phyloP scores from a whole-genome alignment of 1,140 invertebrate genomes.

The Drosophila mojavensis region DNA sequence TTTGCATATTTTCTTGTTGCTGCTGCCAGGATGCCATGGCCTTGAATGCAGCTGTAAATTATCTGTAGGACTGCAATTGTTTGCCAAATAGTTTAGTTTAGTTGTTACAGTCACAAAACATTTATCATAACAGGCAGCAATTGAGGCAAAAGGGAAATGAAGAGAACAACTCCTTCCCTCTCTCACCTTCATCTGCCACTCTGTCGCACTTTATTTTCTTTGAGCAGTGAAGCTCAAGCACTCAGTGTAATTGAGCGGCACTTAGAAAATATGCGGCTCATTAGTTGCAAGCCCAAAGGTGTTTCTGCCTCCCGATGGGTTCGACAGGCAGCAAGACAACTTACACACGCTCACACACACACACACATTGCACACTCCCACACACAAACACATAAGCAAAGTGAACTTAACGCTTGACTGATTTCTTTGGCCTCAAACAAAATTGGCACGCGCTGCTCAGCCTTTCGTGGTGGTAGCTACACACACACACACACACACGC shows the following conservation, averaged over 20 bases:
- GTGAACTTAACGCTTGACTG: conserved; percentile 69
- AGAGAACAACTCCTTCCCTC: background rate
- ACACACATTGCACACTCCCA: conserved; percentile 6
- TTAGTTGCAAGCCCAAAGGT: conserved; percentile 59
- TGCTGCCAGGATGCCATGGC: conserved; percentile 13
- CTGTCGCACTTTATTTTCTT: background rate
- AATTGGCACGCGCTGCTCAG: conserved; percentile 49
- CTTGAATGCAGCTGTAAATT: conserved; percentile 47
- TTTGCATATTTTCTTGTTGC: conserved; percentile 36
- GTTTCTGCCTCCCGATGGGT: conserved; percentile 19
- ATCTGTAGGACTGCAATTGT: conserved; percentile 38
- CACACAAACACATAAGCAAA: conserved; percentile 16
- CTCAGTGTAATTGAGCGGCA: conserved; percentile 79
- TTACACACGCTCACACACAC: conserved; percentile 4
- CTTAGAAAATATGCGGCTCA: conserved; percentile 77
- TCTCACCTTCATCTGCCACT: background rate
- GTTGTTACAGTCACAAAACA: conserved; percentile 32
- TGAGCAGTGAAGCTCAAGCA: conserved; percentile 45
- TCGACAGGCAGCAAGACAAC: conserved; percentile 40
- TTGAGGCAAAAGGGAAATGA: background rate
- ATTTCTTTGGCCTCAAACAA: conserved; percentile 68
- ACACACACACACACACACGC: background rate
- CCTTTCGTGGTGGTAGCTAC: background rate
- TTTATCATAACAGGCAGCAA: conserved; percentile 42
- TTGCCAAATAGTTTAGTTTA: conserved; percentile 49